Percentiles rank a stretch among this genome's conserved stretches.
These are phyloP conservation scores for Rhagonycha lutea DNA, from an alignment of 2,888 invertebrate genomes.

Conservation along the genomic window DNA sequence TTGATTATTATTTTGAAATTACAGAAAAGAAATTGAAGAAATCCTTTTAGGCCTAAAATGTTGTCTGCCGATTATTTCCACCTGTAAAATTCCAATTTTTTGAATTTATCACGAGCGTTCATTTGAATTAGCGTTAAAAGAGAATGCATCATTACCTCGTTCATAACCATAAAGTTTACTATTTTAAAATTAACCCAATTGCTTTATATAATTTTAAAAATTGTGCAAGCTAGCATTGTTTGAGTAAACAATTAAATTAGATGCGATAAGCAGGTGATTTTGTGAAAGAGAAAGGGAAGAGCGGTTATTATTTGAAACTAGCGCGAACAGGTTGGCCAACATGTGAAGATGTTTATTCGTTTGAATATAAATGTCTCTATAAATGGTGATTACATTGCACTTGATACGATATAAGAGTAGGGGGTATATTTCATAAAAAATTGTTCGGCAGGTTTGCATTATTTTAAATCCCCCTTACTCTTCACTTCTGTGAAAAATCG, in stretches of 20 bases:
- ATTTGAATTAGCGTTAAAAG: not conserved
- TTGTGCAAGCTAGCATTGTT: not conserved
- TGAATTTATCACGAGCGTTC: no score
- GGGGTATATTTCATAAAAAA: conserved; percentile 25
- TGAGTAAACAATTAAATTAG: not conserved
- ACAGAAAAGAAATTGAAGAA: no score
- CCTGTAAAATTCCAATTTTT: no score
- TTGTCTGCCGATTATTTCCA: no score
- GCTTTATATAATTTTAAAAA: no score
- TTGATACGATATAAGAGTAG: conserved; percentile 9
- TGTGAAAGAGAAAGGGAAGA: not conserved
- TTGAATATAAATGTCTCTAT: not conserved
- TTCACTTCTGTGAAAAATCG: conserved; percentile 32
- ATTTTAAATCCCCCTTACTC: conserved; percentile 27
- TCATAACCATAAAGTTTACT: not conserved
- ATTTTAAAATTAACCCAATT: not conserved
- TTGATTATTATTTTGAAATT: no score
- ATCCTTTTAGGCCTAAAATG: no score
- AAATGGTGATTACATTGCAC: not conserved
- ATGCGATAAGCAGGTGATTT: not conserved
- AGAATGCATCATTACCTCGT: not conserved
- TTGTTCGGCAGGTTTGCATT: conserved; percentile 22
- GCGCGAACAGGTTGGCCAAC: not conserved
- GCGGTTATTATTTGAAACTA: not conserved
- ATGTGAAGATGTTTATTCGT: not conserved